Evolutionary conservation across 2,113 vertebrate species (phyloP).

Genomic region (Pelecanoides urinatrix): DNA sequence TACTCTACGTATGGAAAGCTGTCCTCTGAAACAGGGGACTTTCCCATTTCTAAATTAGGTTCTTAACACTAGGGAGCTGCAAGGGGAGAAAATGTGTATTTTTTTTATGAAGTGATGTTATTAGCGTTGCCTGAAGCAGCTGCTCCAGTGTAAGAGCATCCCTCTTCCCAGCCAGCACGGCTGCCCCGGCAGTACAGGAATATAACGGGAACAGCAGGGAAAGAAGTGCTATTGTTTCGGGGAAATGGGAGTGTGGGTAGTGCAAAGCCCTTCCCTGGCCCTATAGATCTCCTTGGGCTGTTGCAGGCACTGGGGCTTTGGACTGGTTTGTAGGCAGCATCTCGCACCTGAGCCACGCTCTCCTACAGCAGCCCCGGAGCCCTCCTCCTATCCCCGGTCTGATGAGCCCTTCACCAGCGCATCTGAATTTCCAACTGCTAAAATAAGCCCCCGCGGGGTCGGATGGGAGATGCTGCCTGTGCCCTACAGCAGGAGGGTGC

Average conservation of each 20-base stretch:
- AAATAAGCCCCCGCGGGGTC: fast-evolving
- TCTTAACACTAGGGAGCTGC: neutral
- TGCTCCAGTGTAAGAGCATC: neutral
- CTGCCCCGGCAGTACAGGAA: fast-evolving
- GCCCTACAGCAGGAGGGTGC: neutral
- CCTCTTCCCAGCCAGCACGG: fast-evolving
- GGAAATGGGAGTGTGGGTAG: fast-evolving
- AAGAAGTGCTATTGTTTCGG: fast-evolving
- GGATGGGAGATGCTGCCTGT: neutral
- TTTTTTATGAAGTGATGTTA: neutral
- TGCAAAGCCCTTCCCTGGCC: neutral
- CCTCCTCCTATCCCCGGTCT: fast-evolving
- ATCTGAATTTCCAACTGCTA: neutral
- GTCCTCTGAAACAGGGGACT: fast-evolving
- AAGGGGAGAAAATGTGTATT: neutral
- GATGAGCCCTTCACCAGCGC: fast-evolving
- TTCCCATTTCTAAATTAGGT: neutral
- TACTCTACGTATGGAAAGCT: neutral
- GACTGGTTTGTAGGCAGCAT: neutral
- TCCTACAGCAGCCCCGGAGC: fast-evolving
- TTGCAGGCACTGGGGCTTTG: fast-evolving
- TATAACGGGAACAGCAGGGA: fast-evolving
- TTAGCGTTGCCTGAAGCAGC: neutral
- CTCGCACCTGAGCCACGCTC: fast-evolving
- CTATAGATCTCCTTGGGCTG: neutral